Conservation (phyloP, 2,888 invertebrate genomes). For the Orthosia gothica region DNA sequence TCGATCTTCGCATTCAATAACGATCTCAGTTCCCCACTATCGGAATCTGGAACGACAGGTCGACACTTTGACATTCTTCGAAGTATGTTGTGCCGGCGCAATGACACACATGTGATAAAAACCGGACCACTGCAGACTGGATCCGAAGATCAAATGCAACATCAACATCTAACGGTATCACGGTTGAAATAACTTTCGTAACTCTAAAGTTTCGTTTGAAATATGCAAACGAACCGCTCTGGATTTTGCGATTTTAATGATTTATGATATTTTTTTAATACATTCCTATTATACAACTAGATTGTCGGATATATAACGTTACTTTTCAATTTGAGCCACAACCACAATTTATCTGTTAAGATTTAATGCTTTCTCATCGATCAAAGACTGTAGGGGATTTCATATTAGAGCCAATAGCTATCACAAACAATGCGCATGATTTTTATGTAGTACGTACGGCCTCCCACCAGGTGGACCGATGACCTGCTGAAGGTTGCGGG, state of each 20-base stretch:
- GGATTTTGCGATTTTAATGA: conserved; percentile 15
- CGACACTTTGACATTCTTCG: conserved; percentile 29
- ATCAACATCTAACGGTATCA: conserved; percentile 42
- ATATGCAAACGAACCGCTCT: conserved; percentile 22
- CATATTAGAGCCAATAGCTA: not conserved
- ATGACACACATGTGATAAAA: conserved; percentile 17
- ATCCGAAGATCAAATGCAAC: conserved; percentile 48
- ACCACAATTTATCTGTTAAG: not conserved
- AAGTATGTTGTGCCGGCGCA: conserved; percentile 7
- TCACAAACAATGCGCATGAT: not conserved
- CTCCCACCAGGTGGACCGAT: too few species aligned
- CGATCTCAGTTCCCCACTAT: not conserved
- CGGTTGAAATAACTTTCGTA: conserved; percentile 42
- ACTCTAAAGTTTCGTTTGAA: conserved; percentile 27
- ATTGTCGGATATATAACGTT: conserved; percentile 17
- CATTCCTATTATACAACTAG: conserved; percentile 11
- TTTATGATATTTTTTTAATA: conserved; percentile 30
- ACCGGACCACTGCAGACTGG: conserved; percentile 40
- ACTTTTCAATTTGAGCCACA: conserved; percentile 6
- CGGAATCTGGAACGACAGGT: not conserved
- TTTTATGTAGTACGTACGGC: not conserved
- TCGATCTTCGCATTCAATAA: conserved; percentile 4
- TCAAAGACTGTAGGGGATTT: not conserved
- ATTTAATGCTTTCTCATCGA: not conserved
- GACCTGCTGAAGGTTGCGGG: too few species aligned